Base-by-base conservation (phyloP, 1,140 invertebrate species). In the Harpegnathos saltator region DNA sequence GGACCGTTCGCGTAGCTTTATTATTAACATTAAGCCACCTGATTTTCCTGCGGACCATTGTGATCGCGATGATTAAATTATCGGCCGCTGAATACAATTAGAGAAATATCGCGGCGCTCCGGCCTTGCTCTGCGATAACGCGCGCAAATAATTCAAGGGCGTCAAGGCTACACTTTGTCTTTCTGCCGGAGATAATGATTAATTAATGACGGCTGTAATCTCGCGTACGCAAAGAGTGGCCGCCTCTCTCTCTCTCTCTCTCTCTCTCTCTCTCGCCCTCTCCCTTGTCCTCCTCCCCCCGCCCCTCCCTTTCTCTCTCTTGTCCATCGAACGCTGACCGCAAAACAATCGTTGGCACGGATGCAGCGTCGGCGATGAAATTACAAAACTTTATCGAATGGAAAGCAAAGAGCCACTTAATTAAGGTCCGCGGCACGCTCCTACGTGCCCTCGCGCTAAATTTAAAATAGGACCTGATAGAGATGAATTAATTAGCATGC, bases 401-500 rank as follows among this genome's bases (percentile, higher is more conserved):
- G 59, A 44, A 80, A 71, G 65, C 65, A n/a, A 33, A 80, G 52
- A 52, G 62, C 63, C 52, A 80, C 65, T 80, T 80, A 69, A 80
- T 80, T 78, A 80, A 48, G 52, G 52, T 48, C 33, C 52, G n/a
- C 74, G 33, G 62, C 52, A 9, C 33, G n/a, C 63, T 69, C 65
- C 22, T 80, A 69, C 52, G 65, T 29, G 63, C 54, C 33, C 75
- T 58, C n/a, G 52, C 44, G 52, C 75, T 33, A 58, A 71, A 80
- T 80, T 80, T 80, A 80, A 80, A 80, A 80, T 71, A 54, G n/a
- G 9, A 15, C 17, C 48, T 33, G 52, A 69, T 80, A 59, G 44
- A 75, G 63, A 71, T 80, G 75, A 80, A 80, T 80, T 80, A 80
- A 80, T 80, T 80, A 80, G 33, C 71, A 19, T 33, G 75, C 54